Base-by-base conservation (phyloP, 2,888 invertebrate species). In the Piscicola geometra region DNA sequence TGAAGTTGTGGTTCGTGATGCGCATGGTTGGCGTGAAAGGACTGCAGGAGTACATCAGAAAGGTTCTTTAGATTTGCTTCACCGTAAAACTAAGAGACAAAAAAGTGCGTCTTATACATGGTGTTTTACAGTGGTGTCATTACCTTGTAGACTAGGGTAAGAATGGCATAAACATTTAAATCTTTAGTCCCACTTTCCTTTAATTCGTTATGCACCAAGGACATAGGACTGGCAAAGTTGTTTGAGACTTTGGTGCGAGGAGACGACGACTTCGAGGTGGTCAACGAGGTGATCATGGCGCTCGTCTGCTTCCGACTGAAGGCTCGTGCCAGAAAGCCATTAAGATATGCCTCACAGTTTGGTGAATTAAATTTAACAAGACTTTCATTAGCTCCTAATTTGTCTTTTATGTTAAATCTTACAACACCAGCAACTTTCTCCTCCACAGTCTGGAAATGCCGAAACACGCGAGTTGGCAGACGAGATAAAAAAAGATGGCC, bases 1-100 rank as follows among this genome's bases (percentile, higher is more conserved):
- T 96, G 30, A 96, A 96, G 85, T 86, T 96, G n/a, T 96, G 96
- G 96, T 93, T 94, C 78, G 93, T 93, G 0, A 86, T 96, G 81
- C 89, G 94, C 79, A 87, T 91, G 76, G 91, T 92, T 81, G 96
- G 96, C 0, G 89, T 90, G 1, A 80, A 91, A 82, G 92, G 93
- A 1, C 86, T 96, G 2, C 90, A 92, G 80, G 88, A 88, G 2
- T 89, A 91, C 82, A 90, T 96, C 35, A 89, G 94, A 75, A 88
- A 89, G 76, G 91, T 92, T 56, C 9, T 41, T 41, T n/a, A n/a
- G 41, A 41, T 41, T 15, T 41, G 41, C 5, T 9, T 41, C 15
- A 15, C 15, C 15, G 41, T 15, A 41, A 41, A 41, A 15, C 41
- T 56, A 3, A 21, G 60, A 66, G n/a, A 71, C 47, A 33, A 50